A percentile compares a stretch with the other conserved stretches of the same genome.
Evolutionary conservation across 2,797 vertebrate genomes (phyloP).

Genomic region (Podarcis siculus): DNA sequence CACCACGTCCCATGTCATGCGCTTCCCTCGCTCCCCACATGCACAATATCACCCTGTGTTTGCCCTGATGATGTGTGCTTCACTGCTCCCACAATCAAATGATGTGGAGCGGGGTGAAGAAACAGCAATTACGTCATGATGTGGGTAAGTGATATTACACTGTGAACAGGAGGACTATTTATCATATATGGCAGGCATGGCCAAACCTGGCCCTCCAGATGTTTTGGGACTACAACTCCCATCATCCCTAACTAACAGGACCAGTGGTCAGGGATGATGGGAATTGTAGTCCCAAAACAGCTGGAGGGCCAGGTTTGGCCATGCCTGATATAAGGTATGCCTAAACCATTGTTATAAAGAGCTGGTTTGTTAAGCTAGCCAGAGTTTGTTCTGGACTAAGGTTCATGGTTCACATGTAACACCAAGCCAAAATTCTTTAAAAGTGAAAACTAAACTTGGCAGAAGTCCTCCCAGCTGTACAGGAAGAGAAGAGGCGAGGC

Average conservation of each 20-base stretch:
- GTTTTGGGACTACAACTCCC: too few relatives aligned
- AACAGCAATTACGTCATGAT: background rate
- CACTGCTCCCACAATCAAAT: background rate
- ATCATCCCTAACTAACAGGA: too few relatives aligned
- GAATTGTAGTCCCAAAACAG: too few relatives aligned
- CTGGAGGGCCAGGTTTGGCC: too few relatives aligned
- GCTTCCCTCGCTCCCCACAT: background rate
- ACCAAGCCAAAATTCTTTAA: background rate
- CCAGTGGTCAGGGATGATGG: too few relatives aligned
- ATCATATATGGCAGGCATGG: background rate
- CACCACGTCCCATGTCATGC: background rate
- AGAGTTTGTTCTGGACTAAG: too few relatives aligned
- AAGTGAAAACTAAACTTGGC: background rate
- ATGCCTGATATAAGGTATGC: background rate
- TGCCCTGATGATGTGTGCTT: background rate
- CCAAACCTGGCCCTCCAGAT: too few relatives aligned
- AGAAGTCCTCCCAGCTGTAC: background rate
- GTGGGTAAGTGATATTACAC: background rate
- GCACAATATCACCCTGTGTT: background rate
- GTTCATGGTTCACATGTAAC: background rate
- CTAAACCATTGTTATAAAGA: too few relatives aligned
- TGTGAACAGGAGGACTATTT: background rate
- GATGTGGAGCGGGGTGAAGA: background rate
- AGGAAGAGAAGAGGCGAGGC: background rate
- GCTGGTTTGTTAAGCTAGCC: too few relatives aligned